Evolutionary conservation across 2,113 vertebrate genomes (phyloP).

Genomic region (Charina bottae): DNA sequence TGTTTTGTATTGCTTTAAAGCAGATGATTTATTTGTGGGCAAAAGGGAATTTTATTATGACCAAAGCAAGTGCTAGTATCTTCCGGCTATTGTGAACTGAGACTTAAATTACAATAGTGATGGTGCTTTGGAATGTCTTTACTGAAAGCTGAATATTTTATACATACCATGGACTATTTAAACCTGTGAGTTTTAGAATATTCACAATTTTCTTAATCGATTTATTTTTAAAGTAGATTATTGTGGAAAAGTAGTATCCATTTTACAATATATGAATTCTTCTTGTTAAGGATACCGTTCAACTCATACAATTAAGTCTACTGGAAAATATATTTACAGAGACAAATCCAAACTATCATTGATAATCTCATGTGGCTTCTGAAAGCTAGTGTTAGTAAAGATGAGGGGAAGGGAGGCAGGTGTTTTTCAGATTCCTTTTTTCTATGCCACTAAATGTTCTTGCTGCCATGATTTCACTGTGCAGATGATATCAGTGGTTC

Average conservation of each 20-base stretch:
- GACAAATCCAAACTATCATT: background rate
- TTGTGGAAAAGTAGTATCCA: background rate
- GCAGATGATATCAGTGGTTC: background rate
- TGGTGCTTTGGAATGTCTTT: background rate
- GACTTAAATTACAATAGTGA: background rate
- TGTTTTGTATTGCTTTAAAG: background rate
- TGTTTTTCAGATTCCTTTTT: background rate
- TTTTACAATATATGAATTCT: background rate
- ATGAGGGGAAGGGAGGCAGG: too few species aligned
- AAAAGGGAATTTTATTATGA: background rate
- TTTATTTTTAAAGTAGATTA: slow-evolving; percentile 7
- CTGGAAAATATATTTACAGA: background rate
- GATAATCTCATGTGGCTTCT: background rate
- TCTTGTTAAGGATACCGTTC: background rate
- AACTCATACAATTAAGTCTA: background rate
- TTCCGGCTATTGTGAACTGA: background rate
- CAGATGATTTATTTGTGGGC: background rate
- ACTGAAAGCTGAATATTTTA: background rate
- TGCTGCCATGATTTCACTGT: background rate
- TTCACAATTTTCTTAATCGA: background rate
- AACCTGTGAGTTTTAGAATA: background rate
- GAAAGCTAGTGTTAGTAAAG: background rate
- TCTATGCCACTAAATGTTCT: background rate
- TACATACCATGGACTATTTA: background rate
- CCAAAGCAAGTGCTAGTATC: background rate